Percentiles rank a stretch among this genome's conserved stretches.
These are phyloP conservation scores for Drosophila nr. perissopoda DNA, from an alignment of 2,888 invertebrate species.

Conservation along the genomic window DNA sequence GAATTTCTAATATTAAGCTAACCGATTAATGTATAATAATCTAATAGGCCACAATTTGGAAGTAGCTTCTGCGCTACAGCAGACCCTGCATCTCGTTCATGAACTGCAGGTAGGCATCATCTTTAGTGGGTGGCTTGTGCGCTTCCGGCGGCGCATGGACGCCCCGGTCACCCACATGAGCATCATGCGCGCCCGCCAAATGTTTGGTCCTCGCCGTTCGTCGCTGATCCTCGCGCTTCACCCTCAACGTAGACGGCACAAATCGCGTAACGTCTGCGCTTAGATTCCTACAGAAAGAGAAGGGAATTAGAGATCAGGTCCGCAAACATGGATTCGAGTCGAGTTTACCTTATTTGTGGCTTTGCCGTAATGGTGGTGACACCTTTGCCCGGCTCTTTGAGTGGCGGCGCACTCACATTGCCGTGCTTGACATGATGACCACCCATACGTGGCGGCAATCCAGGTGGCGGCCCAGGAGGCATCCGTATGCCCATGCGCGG, in stretches of 20 bases:
- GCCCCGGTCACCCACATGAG: constrained; percentile 18
- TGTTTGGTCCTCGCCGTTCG: constrained; percentile 85
- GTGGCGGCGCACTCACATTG: constrained; percentile 71
- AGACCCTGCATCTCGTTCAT: constrained; percentile 99
- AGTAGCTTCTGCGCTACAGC: constrained; percentile 86
- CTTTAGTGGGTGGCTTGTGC: constrained; percentile 90
- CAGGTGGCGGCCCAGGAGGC: constrained; percentile 86
- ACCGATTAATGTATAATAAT: constrained; percentile 28
- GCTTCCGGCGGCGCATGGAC: constrained; percentile 73
- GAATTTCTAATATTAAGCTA: constrained; percentile 3
- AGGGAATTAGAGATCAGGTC: neutral
- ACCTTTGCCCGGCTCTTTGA: constrained; percentile 88
- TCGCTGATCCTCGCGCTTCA: constrained; percentile 94
- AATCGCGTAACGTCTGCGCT: constrained; percentile 98
- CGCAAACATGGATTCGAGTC: neutral
- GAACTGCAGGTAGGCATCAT: constrained; percentile 99
- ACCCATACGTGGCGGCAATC: constrained; percentile 88
- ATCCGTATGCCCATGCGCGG: constrained; percentile 82
- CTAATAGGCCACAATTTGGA: neutral
- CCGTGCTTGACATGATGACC: constrained; percentile 86
- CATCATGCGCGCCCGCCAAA: constrained; percentile 85
- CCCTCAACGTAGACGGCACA: constrained; percentile 95
- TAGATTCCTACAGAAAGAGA: constrained; percentile 87
- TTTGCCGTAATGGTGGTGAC: constrained; percentile 97
- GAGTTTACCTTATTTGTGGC: constrained; percentile 92